Percentiles rank a stretch among this genome's conserved stretches.
phyloP scores from a whole-genome alignment of 2,888 invertebrate genomes.

The Diarsia brunnea region DNA sequence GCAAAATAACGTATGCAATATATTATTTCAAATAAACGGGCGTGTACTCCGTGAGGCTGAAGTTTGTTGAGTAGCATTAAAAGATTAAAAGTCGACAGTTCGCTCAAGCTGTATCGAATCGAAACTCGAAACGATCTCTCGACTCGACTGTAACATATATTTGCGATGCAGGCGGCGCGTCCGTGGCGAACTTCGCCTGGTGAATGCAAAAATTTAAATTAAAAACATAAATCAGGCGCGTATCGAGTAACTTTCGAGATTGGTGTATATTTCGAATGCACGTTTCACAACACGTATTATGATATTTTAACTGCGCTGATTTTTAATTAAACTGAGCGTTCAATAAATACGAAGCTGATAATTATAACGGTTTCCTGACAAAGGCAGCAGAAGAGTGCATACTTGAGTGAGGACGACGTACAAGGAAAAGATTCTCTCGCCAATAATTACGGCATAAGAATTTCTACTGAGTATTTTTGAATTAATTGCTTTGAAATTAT shows the following conservation, averaged over 20 bases:
- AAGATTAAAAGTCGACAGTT: slow-evolving; percentile 90
- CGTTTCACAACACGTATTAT: slow-evolving; percentile 78
- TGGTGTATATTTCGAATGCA: slow-evolving; percentile 87
- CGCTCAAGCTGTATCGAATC: slow-evolving; percentile 87
- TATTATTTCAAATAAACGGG: slow-evolving; percentile 78
- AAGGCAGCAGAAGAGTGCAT: slow-evolving; percentile 41
- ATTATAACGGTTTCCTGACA: slow-evolving; percentile 34
- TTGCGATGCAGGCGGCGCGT: slow-evolving; percentile 90
- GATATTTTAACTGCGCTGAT: slow-evolving; percentile 71
- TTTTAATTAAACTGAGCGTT: slow-evolving; percentile 62
- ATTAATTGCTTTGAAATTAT: slow-evolving; percentile 88
- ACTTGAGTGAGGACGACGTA: slow-evolving; percentile 66
- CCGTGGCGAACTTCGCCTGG: slow-evolving; percentile 87
- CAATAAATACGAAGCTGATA: slow-evolving; percentile 44
- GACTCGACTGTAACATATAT: slow-evolving; percentile 86
- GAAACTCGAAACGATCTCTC: slow-evolving; percentile 85
- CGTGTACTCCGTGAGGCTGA: slow-evolving; percentile 74
- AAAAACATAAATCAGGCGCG: slow-evolving; percentile 91
- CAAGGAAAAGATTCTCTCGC: slow-evolving; percentile 73
- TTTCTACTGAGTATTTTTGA: slow-evolving; percentile 82
- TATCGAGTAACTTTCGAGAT: slow-evolving; percentile 90
- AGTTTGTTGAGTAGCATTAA: slow-evolving; percentile 90
- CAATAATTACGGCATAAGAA: slow-evolving; percentile 83
- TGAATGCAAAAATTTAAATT: slow-evolving; percentile 91
- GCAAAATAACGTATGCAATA: slow-evolving; percentile 62